These are phyloP conservation scores for Cydia splendana DNA, from an alignment of 1,140 invertebrate genomes.

Conservation along the genomic window DNA sequence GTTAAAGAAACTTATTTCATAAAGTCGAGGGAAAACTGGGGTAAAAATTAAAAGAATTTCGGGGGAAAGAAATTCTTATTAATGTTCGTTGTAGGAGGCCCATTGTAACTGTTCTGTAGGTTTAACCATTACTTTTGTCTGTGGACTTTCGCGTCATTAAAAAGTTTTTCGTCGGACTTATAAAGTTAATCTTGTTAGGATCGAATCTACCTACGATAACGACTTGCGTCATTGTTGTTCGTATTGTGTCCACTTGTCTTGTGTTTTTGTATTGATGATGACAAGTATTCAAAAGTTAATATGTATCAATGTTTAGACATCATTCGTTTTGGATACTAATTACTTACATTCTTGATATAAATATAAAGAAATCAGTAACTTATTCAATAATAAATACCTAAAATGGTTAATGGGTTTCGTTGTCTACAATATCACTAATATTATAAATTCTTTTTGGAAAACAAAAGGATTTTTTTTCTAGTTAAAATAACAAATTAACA, in stretches of 20 bases:
- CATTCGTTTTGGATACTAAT: neutral
- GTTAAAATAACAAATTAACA: too few species aligned
- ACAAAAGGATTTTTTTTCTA: too few species aligned
- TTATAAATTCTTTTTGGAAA: too few species aligned
- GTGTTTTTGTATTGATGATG: neutral
- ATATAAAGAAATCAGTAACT: too few species aligned
- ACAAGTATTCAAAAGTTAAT: too few species aligned
- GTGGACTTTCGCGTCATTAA: constrained; percentile 32
- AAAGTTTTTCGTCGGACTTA: constrained; percentile 10
- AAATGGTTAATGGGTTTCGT: too few species aligned
- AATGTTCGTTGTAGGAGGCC: constrained; percentile 54
- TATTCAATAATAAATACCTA: too few species aligned
- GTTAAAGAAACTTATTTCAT: constrained; percentile 74
- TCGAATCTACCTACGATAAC: neutral
- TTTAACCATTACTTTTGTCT: constrained; percentile 53
- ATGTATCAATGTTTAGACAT: neutral
- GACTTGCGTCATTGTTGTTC: neutral
- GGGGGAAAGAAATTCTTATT: constrained; percentile 48
- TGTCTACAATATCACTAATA: too few species aligned
- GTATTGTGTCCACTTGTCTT: neutral
- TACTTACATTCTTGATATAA: too few species aligned
- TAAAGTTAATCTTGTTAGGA: constrained; percentile 15
- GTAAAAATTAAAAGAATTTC: constrained; percentile 60
- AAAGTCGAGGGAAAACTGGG: constrained; percentile 56
- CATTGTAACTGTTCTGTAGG: constrained; percentile 52